A percentile compares a stretch with the other conserved stretches of the same genome.
phyloP scores from a whole-genome alignment of 1,140 invertebrate species.

The Leptonema lineaticorne region DNA sequence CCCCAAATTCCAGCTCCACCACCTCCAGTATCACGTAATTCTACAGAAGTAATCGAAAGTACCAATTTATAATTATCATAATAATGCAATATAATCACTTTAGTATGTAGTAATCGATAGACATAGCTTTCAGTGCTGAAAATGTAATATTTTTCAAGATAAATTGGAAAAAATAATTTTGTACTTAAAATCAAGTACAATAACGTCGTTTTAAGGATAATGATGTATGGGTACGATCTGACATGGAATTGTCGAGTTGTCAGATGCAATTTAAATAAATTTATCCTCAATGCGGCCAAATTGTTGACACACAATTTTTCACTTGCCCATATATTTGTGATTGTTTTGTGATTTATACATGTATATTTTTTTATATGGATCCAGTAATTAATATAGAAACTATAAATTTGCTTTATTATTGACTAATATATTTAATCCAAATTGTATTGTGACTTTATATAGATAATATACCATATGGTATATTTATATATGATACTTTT shows the following conservation, averaged over 20 bases:
- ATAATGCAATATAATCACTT: not conserved
- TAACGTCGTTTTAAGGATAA: not conserved
- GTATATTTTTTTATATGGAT: not conserved
- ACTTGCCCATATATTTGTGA: slow-evolving; percentile 13
- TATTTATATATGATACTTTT: too few species aligned
- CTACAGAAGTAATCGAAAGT: slow-evolving; percentile 26
- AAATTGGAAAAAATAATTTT: too few species aligned
- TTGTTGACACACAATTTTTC: not conserved
- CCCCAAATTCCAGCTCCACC: slow-evolving; percentile 46
- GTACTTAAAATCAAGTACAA: not conserved
- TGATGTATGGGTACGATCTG: not conserved
- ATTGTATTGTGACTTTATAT: too few species aligned
- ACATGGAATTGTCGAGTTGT: not conserved
- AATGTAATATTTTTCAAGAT: not conserved
- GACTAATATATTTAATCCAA: not conserved
- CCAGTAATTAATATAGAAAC: not conserved
- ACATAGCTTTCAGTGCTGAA: not conserved
- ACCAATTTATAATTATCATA: slow-evolving; percentile 39
- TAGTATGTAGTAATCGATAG: not conserved
- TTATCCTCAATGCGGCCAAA: not conserved
- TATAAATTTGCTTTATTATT: not conserved
- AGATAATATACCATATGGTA: too few species aligned
- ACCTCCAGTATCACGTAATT: slow-evolving; percentile 40
- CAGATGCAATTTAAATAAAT: not conserved
- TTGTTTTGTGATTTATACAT: slow-evolving; percentile 12